A percentile compares a stretch with the other conserved stretches of the same genome.
These are phyloP conservation scores for Leptopilina drosophilae DNA, from an alignment of 2,888 invertebrate genomes.

Conservation along the genomic window DNA sequence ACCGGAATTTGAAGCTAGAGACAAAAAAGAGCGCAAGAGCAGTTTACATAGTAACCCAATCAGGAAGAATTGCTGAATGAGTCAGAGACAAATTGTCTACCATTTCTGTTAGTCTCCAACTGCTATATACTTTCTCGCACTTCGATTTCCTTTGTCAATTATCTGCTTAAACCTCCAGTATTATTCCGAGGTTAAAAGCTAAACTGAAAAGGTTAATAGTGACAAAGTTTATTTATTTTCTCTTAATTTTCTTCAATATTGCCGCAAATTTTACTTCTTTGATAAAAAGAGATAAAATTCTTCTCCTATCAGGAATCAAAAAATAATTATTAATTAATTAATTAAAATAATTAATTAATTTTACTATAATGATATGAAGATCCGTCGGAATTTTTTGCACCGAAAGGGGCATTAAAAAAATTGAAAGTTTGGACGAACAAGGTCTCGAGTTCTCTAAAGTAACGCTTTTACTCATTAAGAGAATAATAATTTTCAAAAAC, in stretches of 20 bases:
- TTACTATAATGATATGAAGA: neutral
- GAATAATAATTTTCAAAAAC: conserved; percentile 23
- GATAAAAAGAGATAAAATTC: no score
- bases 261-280: neutral
- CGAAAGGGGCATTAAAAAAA: conserved; percentile 20
- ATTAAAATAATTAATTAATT: no score
- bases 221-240: neutral
- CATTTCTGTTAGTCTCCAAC: conserved; percentile 13
- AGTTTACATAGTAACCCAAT: conserved; percentile 5
- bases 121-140: conserved; percentile 13
- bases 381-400: conserved; percentile 5
- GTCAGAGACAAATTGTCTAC: conserved; percentile 24
- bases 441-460: conserved; percentile 18
- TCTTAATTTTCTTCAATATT: conserved; percentile 4
- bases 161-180: conserved; percentile 13
- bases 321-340: no score
- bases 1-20: conserved; percentile 8
- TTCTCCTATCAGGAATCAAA: no score
- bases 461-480: conserved; percentile 39
- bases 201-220: conserved; percentile 4
- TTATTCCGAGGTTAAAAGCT: conserved; percentile 18
- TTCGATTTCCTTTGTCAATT: conserved; percentile 18
- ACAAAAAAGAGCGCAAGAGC: neutral
- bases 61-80: conserved; percentile 17
- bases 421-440: conserved; percentile 28